Evolutionary conservation across 64 coral and sea anemone genomes (phyloP).

Genomic region (Montipora cactus): DNA sequence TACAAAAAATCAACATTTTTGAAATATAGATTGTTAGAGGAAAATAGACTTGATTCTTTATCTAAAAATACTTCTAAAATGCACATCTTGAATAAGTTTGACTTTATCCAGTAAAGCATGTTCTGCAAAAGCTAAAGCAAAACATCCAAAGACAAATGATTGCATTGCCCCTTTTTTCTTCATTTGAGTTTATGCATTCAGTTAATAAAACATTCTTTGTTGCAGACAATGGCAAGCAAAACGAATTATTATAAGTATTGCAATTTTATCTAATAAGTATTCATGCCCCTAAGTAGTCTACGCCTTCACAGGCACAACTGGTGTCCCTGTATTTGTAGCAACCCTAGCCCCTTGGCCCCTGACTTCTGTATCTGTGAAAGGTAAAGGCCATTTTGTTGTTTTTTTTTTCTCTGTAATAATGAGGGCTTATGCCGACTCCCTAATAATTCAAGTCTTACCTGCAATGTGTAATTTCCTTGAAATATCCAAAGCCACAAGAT

Average conservation of each 20-base stretch:
- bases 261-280: slow-evolving; percentile 50
- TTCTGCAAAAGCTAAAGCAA: slow-evolving; percentile 66
- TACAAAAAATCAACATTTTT: slow-evolving; percentile 62
- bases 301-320: slow-evolving; percentile 19
- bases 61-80: slow-evolving; percentile 36
- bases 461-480: background rate
- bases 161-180: slow-evolving; percentile 47
- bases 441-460: too few species aligned
- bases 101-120: slow-evolving; percentile 64
- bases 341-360: too few species aligned
- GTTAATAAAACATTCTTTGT: slow-evolving; percentile 29
- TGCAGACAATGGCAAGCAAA: slow-evolving; percentile 57
- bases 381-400: too few species aligned
- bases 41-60: slow-evolving; percentile 76
- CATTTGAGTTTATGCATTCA: background rate
- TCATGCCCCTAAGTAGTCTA: slow-evolving; percentile 39
- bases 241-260: slow-evolving; percentile 49
- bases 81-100: slow-evolving; percentile 19
- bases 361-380: too few species aligned
- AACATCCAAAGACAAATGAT: slow-evolving; percentile 41
- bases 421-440: too few species aligned
- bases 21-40: slow-evolving; percentile 75
- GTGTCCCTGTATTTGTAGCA: too few species aligned
- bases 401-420: too few species aligned
- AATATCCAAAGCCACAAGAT: slow-evolving; percentile 36